A percentile compares a stretch with the other conserved stretches of the same genome.
phyloP scores from a whole-genome alignment of 2,888 invertebrate genomes.

The Acleris emargana region DNA sequence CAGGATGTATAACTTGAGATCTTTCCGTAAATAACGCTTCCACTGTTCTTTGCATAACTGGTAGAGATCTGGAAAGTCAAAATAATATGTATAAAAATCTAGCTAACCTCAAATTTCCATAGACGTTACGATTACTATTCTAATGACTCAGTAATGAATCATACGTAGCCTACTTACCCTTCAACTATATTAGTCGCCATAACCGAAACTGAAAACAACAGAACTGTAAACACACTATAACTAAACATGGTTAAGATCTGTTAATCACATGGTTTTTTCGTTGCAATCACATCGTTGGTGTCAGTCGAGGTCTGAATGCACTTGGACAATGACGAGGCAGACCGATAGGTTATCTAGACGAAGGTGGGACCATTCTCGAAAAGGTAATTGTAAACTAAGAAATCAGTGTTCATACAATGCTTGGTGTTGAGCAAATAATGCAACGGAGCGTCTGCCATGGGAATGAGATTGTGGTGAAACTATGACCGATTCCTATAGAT shows the following conservation, averaged over 20 bases:
- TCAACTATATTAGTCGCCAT: constrained; percentile 64
- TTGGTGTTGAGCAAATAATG: constrained; percentile 50
- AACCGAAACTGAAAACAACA: constrained; percentile 59
- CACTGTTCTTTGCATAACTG: constrained; percentile 69
- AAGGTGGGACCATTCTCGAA: constrained; percentile 69
- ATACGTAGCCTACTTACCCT: constrained; percentile 65
- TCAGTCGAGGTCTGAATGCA: constrained; percentile 56
- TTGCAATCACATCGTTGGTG: constrained; percentile 46
- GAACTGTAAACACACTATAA: constrained; percentile 58
- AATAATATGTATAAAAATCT: neutral
- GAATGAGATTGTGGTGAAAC: constrained; percentile 28
- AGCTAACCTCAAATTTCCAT: too few relatives aligned
- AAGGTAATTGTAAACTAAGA: constrained; percentile 69
- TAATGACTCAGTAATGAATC: constrained; percentile 15
- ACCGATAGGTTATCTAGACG: constrained; percentile 55
- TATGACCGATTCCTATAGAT: too few relatives aligned
- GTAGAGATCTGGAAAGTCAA: constrained; percentile 63
- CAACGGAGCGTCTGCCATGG: constrained; percentile 31
- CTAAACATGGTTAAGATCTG: constrained; percentile 62
- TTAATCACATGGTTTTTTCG: constrained; percentile 29
- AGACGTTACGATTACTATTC: neutral
- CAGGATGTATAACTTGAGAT: constrained; percentile 64
- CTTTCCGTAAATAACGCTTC: constrained; percentile 68
- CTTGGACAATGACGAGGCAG: constrained; percentile 53
- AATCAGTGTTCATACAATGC: constrained; percentile 70